phyloP scores from a whole-genome alignment of 2,888 invertebrate genomes.

The Eucriotettix oculatus region DNA sequence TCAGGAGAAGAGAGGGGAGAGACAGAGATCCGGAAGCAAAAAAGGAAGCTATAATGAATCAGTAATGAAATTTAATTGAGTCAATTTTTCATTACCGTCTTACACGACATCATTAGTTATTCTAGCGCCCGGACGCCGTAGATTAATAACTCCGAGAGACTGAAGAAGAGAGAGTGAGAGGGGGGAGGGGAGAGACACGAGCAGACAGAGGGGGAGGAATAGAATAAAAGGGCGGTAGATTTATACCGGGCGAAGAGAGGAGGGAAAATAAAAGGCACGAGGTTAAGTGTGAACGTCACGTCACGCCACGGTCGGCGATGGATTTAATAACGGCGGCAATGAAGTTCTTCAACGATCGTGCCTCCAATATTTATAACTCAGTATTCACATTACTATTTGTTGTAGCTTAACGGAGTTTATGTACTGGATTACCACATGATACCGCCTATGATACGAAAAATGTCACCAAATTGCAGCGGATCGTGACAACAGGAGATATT shows the following conservation, averaged over 20 bases:
- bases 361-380: background rate
- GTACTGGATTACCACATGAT: too few species aligned
- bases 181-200: background rate
- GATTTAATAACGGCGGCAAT: background rate
- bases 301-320: background rate
- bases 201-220: background rate
- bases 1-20: conserved; percentile 5
- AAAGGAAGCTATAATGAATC: conserved; percentile 13
- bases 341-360: background rate
- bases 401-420: too few species aligned
- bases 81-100: conserved; percentile 13
- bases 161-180: background rate
- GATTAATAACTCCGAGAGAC: background rate
- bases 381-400: too few species aligned
- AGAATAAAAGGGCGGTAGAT: background rate
- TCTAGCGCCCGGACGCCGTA: conserved; percentile 5
- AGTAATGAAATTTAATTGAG: conserved; percentile 14
- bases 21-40: background rate
- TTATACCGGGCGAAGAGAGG: background rate
- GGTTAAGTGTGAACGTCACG: too few species aligned
- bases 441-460: too few species aligned
- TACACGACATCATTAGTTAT: conserved; percentile 12
- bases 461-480: too few species aligned
- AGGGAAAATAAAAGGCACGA: background rate
- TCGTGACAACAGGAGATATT: too few species aligned